Evolutionary conservation across 1,140 invertebrate species (phyloP).

Genomic region (Leptinotarsa defecta): DNA sequence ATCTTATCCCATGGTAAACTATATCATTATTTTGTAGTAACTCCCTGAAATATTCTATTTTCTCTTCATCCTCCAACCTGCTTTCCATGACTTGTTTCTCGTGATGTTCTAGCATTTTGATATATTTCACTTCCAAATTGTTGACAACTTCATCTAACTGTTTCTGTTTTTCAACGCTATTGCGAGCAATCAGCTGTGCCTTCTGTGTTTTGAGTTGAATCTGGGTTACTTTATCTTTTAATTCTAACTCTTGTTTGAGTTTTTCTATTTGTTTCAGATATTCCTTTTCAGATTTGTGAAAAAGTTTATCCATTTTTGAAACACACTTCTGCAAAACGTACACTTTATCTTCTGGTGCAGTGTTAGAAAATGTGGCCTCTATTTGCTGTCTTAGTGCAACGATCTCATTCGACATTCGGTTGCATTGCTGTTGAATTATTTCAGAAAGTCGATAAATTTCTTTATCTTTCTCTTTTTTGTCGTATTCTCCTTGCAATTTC

Average conservation of each 20-base stretch:
- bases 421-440: constrained; percentile 38
- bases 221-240: constrained; percentile 37
- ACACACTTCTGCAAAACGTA: constrained; percentile 39
- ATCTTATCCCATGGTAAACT: neutral
- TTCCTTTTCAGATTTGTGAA: constrained; percentile 40
- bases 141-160: constrained; percentile 40
- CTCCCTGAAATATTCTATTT: constrained; percentile 30
- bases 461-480: constrained; percentile 32
- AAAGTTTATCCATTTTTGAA: constrained; percentile 43
- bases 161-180: constrained; percentile 30
- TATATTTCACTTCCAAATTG: constrained; percentile 41
- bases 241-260: constrained; percentile 35
- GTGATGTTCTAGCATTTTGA: constrained; percentile 38
- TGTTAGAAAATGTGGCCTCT: neutral
- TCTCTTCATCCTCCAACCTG: constrained; percentile 33
- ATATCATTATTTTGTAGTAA: constrained; percentile 33
- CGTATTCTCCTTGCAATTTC: constrained; percentile 21
- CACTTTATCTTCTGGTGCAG: constrained; percentile 32
- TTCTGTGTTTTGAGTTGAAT: constrained; percentile 37
- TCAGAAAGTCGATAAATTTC: constrained; percentile 37
- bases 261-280: constrained; percentile 41
- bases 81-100: constrained; percentile 33
- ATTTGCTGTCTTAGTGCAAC: constrained; percentile 33
- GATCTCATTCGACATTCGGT: constrained; percentile 39
- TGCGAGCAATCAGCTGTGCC: constrained; percentile 34